Conservation (phyloP, 2,797 vertebrate genomes). For the Phaenicophaeus curvirostris region DNA sequence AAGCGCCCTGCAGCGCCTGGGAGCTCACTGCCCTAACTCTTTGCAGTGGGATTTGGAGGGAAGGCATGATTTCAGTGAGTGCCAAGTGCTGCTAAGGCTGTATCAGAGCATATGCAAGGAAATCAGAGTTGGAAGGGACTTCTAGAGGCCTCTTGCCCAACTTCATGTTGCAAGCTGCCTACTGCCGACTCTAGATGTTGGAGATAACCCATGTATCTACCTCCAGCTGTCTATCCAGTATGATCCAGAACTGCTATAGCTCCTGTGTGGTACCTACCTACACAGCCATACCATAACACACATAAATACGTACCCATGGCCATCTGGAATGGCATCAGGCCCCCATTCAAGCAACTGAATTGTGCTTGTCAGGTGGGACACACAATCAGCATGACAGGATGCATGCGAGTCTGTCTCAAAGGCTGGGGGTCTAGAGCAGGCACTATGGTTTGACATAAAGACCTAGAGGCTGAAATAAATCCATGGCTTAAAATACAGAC, state of each 20-base stretch:
- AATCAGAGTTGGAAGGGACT: neutral
- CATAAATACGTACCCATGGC: neutral
- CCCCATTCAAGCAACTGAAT: neutral
- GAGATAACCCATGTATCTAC: neutral
- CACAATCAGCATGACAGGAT: neutral
- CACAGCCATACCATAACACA: neutral
- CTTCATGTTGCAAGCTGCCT: neutral
- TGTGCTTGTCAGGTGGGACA: neutral
- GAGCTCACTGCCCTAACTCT: neutral
- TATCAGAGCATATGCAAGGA: neutral
- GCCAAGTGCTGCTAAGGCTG: neutral
- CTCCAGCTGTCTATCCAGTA: neutral
- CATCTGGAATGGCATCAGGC: neutral
- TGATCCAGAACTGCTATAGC: neutral
- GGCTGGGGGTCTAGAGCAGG: neutral
- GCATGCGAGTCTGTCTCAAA: neutral
- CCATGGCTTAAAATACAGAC: neutral
- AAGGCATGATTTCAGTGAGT: neutral
- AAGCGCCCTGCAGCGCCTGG: neutral
- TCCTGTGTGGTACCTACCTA: neutral
- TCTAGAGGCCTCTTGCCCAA: neutral
- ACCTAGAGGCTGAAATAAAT: neutral
- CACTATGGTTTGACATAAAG: neutral
- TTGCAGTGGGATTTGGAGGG: neutral
- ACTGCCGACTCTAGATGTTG: neutral